Base-by-base conservation (phyloP, 2,888 invertebrate genomes). In the Xestia c-nigrum region DNA sequence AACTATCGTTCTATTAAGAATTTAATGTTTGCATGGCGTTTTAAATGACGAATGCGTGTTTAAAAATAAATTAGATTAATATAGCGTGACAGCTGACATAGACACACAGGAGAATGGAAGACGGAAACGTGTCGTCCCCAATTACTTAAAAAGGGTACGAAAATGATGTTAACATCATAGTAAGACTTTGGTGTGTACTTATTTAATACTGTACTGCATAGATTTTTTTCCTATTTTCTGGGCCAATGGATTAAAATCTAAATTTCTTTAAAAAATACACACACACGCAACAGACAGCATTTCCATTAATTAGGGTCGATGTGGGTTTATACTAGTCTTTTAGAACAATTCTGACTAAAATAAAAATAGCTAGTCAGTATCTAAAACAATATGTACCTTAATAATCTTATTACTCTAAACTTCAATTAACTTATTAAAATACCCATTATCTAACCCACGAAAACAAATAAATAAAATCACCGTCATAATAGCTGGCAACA, bases 381-480 rank as follows among this genome's bases (percentile, higher is more conserved):
- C 21, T 21, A 19, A 24, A 55, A 19, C 46, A n/a, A 68, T 68
- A 24, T n/a, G 19, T 68, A 24, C n/a, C n/a, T 2, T 6, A 6
- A 12, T 24, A 40, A 72, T 43, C 21, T 4, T 72, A 31, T 52
- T 16, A 47, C n/a, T 1, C 3, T 57, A 55, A 24, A 38, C 24
- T 40, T 47, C 47, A 24, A 80, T 24, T 80, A 50, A 59, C 43
- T 14, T 59, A 80, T 38, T 61, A 61, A 61, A 61, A 19, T 38
- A 61, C 72, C 59, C 50, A 72, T 61, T 61, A 38, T 5, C 21
- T 24, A 38, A 46, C 40, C 21, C 31, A 65, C 38, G 38, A 47
- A 64, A 77, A 46, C 67, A 85, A 77, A 85, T 79, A 86, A 89
- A 88, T 83, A 80, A 83, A 89, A 88, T 89, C 86, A 74, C 70